A percentile compares a stretch with the other conserved stretches of the same genome.
Evolutionary conservation across 2,797 vertebrate species (phyloP).

Genomic region (Rachycentron canadum): DNA sequence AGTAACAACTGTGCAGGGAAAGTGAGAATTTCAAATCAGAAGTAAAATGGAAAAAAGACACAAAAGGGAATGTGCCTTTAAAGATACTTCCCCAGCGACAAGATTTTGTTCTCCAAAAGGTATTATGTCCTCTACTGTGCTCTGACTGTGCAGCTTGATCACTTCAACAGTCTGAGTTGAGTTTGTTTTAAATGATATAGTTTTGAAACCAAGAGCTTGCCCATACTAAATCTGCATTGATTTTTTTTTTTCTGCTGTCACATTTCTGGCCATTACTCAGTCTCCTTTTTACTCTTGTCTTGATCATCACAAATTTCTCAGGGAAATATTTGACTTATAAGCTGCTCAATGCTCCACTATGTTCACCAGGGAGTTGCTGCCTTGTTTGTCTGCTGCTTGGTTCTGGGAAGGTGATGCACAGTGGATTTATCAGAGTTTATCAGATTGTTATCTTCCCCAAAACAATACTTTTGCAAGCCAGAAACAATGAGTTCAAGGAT

Average conservation of each 20-base stretch:
- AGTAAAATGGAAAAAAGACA: background rate
- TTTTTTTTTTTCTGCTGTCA: background rate
- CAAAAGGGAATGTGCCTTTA: background rate
- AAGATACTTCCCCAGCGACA: background rate
- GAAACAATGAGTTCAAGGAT: background rate
- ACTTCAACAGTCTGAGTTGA: background rate
- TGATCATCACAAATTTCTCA: background rate
- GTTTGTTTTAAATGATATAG: background rate
- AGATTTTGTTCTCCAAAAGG: background rate
- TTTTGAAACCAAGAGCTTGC: background rate
- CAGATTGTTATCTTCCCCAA: background rate
- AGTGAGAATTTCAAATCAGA: background rate
- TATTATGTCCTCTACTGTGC: background rate
- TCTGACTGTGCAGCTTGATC: background rate
- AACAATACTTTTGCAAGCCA: background rate
- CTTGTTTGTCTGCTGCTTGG: background rate
- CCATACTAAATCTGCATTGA: background rate
- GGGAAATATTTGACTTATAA: slow-evolving; percentile 1
- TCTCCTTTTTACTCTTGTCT: slow-evolving; percentile 2
- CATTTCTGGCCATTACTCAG: background rate
- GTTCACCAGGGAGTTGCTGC: background rate
- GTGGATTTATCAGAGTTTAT: background rate
- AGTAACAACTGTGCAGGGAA: background rate
- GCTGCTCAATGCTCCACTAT: background rate
- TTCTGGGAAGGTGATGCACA: too few species aligned